phyloP scores from a whole-genome alignment of 2,113 vertebrate species.

The Empidonax alnorum region DNA sequence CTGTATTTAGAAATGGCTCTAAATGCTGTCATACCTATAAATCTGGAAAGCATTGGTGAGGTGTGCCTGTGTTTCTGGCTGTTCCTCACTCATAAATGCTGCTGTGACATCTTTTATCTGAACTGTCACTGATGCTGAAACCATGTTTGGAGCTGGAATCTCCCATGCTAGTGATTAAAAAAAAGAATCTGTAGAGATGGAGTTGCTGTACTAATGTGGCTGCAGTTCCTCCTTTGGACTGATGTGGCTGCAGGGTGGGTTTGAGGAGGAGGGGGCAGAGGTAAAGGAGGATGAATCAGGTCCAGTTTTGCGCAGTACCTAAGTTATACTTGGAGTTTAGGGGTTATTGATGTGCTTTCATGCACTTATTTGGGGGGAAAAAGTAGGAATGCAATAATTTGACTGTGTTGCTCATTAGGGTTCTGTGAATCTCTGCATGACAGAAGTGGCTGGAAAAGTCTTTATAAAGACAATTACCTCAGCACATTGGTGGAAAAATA shows the following conservation, averaged over 20 bases:
- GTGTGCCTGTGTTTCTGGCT: background rate
- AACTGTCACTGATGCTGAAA: background rate
- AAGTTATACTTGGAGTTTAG: no score
- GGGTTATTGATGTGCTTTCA: no score
- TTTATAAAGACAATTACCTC: background rate
- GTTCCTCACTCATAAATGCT: background rate
- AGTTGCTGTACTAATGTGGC: no score
- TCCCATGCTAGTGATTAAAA: no score
- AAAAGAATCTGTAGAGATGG: no score
- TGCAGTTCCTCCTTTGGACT: no score
- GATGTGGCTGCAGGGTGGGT: no score
- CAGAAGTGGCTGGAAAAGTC: background rate
- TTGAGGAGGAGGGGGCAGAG: no score
- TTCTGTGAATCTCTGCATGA: background rate
- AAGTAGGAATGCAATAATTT: no score
- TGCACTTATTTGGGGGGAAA: no score
- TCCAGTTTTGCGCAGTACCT: no score
- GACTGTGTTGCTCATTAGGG: background rate
- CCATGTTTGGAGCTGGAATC: background rate
- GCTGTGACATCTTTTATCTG: background rate
- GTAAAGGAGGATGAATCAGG: no score
- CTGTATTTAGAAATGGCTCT: background rate
- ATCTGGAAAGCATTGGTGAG: background rate
- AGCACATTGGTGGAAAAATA: background rate
- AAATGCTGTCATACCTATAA: background rate